Conservation (phyloP, 53 echinoderm and acorn worm genomes). For the Holothuria scabra region DNA sequence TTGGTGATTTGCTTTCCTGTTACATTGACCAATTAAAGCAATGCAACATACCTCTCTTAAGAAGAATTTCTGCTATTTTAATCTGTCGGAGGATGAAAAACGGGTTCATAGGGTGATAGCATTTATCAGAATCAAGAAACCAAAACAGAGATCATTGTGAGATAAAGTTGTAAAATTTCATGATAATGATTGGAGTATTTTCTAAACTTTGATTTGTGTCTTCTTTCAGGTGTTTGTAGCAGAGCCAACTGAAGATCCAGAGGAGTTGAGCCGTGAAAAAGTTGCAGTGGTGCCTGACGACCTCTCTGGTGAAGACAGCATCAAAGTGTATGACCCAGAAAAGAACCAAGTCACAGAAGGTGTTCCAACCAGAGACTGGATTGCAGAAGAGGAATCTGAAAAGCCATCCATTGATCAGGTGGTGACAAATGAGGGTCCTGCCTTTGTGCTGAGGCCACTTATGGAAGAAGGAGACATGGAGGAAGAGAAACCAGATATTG, state of each 20-base stretch:
- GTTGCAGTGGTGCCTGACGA: slow-evolving; percentile 51
- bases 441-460: slow-evolving; percentile 57
- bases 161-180: too few species aligned
- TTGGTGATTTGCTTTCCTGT: too few species aligned
- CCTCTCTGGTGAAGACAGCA: slow-evolving; percentile 26
- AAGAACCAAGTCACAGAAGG: slow-evolving; percentile 67
- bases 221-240: slow-evolving; percentile 12
- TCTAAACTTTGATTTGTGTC: too few species aligned
- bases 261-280: slow-evolving; percentile 46
- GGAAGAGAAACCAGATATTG: slow-evolving; percentile 30
- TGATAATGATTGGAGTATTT: too few species aligned
- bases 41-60: too few species aligned
- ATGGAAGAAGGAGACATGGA: slow-evolving; percentile 18
- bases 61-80: too few species aligned
- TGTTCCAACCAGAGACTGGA: slow-evolving; percentile 44
- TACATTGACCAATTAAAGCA: too few species aligned
- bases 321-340: slow-evolving; percentile 56
- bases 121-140: too few species aligned
- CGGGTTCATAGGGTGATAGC: too few species aligned
- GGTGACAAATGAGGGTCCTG: slow-evolving; percentile 78
- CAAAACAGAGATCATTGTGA: too few species aligned
- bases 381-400: neutral
- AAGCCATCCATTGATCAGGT: neutral
- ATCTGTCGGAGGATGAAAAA: too few species aligned
- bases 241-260: slow-evolving; percentile 65